phyloP scores from a whole-genome alignment of 2,888 invertebrate genomes.

The Epsilonema sp. region DNA sequence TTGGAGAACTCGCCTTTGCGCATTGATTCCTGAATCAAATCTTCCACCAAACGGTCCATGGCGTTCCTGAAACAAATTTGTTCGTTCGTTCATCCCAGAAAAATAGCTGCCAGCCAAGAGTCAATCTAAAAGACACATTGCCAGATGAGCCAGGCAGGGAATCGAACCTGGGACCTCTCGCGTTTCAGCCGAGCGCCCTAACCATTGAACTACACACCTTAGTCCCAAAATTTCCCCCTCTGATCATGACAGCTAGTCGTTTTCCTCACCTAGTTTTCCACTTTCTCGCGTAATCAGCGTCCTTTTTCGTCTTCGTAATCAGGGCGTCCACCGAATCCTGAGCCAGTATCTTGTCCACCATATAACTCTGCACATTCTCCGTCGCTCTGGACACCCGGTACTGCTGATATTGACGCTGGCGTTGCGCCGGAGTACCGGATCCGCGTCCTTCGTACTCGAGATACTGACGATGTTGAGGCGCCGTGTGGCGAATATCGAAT shows the following conservation, averaged over 20 bases:
- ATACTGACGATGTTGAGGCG: slow-evolving; percentile 69
- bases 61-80: slow-evolving; percentile 37
- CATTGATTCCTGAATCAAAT: slow-evolving; percentile 74
- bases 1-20: slow-evolving; percentile 70
- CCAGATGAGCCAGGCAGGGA: no score
- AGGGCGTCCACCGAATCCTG: no score
- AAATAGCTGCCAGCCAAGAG: no score
- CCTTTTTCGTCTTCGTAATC: no score
- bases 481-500: slow-evolving; percentile 46
- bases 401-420: slow-evolving; percentile 55
- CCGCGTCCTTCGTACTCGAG: slow-evolving; percentile 58
- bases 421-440: slow-evolving; percentile 51
- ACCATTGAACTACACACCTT: not conserved
- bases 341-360: slow-evolving; percentile 35
- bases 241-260: not conserved
- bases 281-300: slow-evolving; percentile 44
- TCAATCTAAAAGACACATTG: no score
- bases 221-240: not conserved
- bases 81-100: no score
- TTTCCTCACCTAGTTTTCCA: slow-evolving; percentile 48
- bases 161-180: no score
- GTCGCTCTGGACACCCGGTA: slow-evolving; percentile 48
- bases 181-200: no score
- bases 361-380: slow-evolving; percentile 41
- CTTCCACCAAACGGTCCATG: slow-evolving; percentile 68